phyloP scores from a whole-genome alignment of 1,140 invertebrate genomes.

The Nasonia giraulti region DNA sequence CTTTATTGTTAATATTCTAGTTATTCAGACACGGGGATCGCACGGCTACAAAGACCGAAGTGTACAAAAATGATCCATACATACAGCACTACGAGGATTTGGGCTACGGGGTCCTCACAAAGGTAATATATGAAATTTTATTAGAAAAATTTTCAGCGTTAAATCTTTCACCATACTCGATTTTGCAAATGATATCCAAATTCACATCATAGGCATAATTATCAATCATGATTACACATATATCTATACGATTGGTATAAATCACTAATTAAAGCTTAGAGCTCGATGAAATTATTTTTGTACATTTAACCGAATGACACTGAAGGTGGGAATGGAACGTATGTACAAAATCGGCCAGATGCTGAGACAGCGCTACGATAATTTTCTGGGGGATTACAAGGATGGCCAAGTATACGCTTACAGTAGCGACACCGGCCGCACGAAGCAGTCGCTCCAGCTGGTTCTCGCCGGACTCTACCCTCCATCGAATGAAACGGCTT shows the following conservation, averaged over 20 bases:
- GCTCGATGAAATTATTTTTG: too few relatives aligned
- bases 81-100: too few relatives aligned
- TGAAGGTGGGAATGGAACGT: background rate
- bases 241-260: too few relatives aligned
- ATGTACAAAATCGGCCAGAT: background rate
- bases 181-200: too few relatives aligned
- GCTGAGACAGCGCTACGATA: background rate
- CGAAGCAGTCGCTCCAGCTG: slow-evolving; percentile 5
- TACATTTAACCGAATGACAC: background rate
- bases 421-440: background rate
- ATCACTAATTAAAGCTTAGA: too few relatives aligned
- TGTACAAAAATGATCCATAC: background rate
- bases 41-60: background rate
- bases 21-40: slow-evolving; percentile 5
- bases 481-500: background rate
- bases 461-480: slow-evolving; percentile 3
- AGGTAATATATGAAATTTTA: background rate
- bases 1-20: background rate
- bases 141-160: too few relatives aligned
- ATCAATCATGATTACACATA: too few relatives aligned
- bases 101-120: background rate
- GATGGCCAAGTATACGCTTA: background rate
- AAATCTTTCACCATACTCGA: too few relatives aligned
- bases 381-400: slow-evolving; percentile 1
- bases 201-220: too few relatives aligned